Conservation (phyloP, 53 echinoderm and acorn worm genomes). For the Crossaster papposus region DNA sequence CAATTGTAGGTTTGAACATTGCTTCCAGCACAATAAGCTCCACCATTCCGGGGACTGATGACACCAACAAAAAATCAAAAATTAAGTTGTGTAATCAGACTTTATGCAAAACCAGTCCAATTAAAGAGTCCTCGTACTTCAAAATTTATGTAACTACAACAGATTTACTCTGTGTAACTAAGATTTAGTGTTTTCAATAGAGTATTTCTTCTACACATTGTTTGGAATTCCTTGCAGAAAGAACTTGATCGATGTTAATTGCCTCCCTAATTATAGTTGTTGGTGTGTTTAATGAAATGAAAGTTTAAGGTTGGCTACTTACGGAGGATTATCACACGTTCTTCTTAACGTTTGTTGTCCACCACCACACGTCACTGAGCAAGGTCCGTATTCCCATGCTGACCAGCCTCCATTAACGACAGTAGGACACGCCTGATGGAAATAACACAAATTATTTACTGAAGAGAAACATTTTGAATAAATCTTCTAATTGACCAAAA, state of each 20-base stretch:
- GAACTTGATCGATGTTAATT: no score
- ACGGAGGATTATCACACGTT: slow-evolving; percentile 8
- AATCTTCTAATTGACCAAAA: neutral
- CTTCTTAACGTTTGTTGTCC: neutral
- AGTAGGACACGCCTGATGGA: neutral
- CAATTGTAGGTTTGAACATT: neutral
- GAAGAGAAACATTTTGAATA: neutral
- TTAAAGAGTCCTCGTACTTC: no score
- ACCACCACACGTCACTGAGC: slow-evolving; percentile 15
- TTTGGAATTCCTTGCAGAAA: no score
- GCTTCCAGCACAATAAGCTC: neutral
- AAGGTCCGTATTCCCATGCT: neutral
- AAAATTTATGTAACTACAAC: no score
- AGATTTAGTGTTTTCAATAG: no score
- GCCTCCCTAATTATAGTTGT: no score
- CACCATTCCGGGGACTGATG: slow-evolving; percentile 28
- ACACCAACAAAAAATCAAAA: neutral
- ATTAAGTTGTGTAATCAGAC: neutral
- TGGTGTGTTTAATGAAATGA: no score
- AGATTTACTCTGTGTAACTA: no score
- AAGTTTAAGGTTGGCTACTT: neutral
- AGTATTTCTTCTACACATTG: no score
- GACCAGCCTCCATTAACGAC: slow-evolving; percentile 28
- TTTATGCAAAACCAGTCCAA: no score
- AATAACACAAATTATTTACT: neutral